phyloP scores from a whole-genome alignment of 2,797 vertebrate genomes.

The Aratinga solstitialis region DNA sequence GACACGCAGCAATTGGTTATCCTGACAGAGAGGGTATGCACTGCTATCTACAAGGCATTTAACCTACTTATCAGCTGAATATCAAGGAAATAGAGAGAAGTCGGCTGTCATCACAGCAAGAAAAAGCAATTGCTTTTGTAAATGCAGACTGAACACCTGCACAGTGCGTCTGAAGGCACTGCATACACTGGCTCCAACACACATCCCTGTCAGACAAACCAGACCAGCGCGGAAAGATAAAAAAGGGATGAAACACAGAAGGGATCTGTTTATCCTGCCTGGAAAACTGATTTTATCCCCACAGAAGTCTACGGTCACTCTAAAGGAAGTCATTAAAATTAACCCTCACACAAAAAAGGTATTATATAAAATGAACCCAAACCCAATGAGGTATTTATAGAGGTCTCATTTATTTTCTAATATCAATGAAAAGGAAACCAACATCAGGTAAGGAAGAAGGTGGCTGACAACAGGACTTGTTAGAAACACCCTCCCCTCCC shows the following conservation, averaged over 20 bases:
- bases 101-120: neutral
- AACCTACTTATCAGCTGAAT: neutral
- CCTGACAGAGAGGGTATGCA: neutral
- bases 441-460: neutral
- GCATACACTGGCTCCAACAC: neutral
- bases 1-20: neutral
- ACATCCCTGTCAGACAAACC: neutral
- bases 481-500: neutral
- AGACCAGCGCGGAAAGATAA: neutral
- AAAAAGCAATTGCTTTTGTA: neutral
- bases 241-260: neutral
- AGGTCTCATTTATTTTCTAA: neutral
- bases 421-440: neutral
- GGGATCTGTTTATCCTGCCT: neutral
- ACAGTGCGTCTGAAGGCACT: neutral
- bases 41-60: neutral
- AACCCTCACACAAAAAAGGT: neutral
- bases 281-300: neutral
- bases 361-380: neutral
- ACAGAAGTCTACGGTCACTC: neutral
- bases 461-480: neutral
- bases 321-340: neutral
- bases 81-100: neutral
- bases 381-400: neutral
- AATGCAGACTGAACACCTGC: neutral